A percentile compares a stretch with the other conserved stretches of the same genome.
Evolutionary conservation across 1,140 invertebrate species (phyloP).

Genomic region (Heliothis subflexa): DNA sequence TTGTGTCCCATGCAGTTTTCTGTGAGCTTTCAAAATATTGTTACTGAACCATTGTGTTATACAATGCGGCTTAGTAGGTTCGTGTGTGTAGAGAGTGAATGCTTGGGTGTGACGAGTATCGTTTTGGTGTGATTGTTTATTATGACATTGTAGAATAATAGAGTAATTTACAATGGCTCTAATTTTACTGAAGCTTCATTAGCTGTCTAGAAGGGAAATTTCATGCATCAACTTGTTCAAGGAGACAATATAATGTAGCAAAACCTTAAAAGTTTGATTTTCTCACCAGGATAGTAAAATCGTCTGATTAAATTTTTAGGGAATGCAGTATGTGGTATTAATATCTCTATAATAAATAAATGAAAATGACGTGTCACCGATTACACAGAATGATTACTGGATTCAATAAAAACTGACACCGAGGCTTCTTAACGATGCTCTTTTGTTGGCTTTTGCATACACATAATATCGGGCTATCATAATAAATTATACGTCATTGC

Average conservation of each 20-base stretch:
- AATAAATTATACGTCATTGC: neutral
- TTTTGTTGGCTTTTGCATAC: slow-evolving; percentile 57
- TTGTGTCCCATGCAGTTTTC: slow-evolving; percentile 37
- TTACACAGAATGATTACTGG: slow-evolving; percentile 62
- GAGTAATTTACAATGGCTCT: too few species aligned
- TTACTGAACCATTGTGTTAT: slow-evolving; percentile 59
- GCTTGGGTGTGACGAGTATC: slow-evolving; percentile 7
- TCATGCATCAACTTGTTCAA: too few species aligned
- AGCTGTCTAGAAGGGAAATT: too few species aligned
- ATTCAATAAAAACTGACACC: slow-evolving; percentile 52
- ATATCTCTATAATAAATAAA: slow-evolving; percentile 48
- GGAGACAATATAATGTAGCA: too few species aligned
- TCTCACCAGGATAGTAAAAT: too few species aligned
- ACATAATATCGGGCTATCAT: slow-evolving; percentile 2
- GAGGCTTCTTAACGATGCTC: slow-evolving; percentile 63
- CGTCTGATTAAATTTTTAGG: too few species aligned
- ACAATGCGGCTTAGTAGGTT: slow-evolving; percentile 48
- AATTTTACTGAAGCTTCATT: too few species aligned
- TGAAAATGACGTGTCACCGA: slow-evolving; percentile 49
- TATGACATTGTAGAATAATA: too few species aligned
- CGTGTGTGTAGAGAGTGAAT: neutral
- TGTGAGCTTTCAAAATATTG: slow-evolving; percentile 69
- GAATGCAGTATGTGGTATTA: neutral
- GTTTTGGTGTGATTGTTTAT: neutral
- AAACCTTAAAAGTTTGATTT: too few species aligned